These are phyloP conservation scores for Conistra vaccinii DNA, from an alignment of 2,888 invertebrate genomes.

Conservation along the genomic window DNA sequence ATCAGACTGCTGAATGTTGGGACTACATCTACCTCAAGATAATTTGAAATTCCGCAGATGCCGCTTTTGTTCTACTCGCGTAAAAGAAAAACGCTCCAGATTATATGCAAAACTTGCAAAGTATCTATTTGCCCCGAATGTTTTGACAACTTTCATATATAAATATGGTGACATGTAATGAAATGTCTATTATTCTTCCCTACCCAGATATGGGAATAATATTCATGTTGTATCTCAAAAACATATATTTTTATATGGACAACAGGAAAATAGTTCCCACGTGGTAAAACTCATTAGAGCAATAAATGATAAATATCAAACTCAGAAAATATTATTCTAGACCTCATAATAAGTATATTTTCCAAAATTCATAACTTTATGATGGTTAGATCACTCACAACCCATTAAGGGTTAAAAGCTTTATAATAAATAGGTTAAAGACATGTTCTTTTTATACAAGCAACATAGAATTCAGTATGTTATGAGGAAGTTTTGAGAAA, in stretches of 20 bases:
- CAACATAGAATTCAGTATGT: too few species aligned
- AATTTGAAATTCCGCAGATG: constrained; percentile 37
- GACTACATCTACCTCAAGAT: constrained; percentile 26
- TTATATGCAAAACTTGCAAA: constrained; percentile 39
- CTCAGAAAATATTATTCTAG: constrained; percentile 39
- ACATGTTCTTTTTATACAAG: too few species aligned
- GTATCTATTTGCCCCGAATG: constrained; percentile 37
- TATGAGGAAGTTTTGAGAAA: too few species aligned
- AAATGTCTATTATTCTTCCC: constrained; percentile 37
- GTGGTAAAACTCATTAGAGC: constrained; percentile 34
- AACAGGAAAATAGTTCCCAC: constrained; percentile 39
- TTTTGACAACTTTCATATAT: constrained; percentile 39
- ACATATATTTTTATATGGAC: constrained; percentile 42
- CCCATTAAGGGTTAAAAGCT: constrained; percentile 19
- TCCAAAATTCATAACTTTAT: constrained; percentile 38
- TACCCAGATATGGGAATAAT: constrained; percentile 38
- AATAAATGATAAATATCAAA: constrained; percentile 41
- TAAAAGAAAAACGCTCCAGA: constrained; percentile 37
- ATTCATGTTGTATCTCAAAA: constrained; percentile 42
- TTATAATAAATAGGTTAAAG: too few species aligned
- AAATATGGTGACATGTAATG: constrained; percentile 38
- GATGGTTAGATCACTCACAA: constrained; percentile 36
- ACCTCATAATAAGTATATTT: constrained; percentile 38
- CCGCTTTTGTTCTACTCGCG: constrained; percentile 32
- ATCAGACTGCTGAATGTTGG: constrained; percentile 32